These are phyloP conservation scores for Pseudococcus jackbeardsleyi DNA, from an alignment of 2,888 invertebrate genomes.

Conservation along the genomic window DNA sequence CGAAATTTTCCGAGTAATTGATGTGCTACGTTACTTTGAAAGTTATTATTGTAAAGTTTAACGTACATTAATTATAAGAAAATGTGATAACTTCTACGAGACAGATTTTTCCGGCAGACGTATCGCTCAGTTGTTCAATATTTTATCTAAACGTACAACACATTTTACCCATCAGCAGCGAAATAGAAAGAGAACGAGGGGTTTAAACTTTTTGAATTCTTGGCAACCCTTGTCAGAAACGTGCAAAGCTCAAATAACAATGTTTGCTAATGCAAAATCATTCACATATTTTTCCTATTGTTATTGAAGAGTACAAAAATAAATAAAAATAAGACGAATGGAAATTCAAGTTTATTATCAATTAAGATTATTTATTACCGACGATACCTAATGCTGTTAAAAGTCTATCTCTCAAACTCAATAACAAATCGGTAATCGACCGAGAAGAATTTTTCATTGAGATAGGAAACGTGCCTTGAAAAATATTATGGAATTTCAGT, in stretches of 20 bases:
- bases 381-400: too few species aligned
- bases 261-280: conserved; percentile 17
- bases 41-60: conserved; percentile 50
- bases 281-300: background rate
- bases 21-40: conserved; percentile 39
- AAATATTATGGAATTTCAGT: conserved; percentile 42
- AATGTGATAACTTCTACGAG: conserved; percentile 52
- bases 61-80: conserved; percentile 55
- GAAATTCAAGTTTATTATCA: too few species aligned
- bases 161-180: background rate
- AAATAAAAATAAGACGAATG: background rate
- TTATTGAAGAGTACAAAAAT: background rate
- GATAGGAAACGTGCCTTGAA: conserved; percentile 17
- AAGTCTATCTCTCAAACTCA: too few species aligned
- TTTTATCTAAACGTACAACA: conserved; percentile 43
- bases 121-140: conserved; percentile 42
- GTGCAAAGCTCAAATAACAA: conserved; percentile 36
- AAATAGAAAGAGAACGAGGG: background rate
- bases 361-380: too few species aligned
- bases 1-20: conserved; percentile 52
- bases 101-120: conserved; percentile 55
- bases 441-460: background rate
- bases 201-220: conserved; percentile 23
- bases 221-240: conserved; percentile 41
- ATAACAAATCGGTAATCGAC: background rate